Percentiles rank a stretch among this genome's conserved stretches.
These are phyloP conservation scores for Alfaro cultratus DNA, from an alignment of 2,797 vertebrate species.

Conservation along the genomic window DNA sequence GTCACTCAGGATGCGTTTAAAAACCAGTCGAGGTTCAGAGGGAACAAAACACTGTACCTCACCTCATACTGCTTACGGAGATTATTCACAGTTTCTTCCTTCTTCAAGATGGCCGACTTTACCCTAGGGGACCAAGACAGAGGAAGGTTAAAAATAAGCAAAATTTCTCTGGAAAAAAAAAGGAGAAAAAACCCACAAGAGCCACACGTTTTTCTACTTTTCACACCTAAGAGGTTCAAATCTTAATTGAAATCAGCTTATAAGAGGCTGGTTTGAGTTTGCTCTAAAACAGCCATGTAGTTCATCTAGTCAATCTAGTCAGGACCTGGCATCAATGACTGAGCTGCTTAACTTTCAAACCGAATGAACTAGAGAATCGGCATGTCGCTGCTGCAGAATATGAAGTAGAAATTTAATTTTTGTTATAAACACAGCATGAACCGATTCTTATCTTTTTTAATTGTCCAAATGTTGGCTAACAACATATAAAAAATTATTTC, in stretches of 20 bases:
- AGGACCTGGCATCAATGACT: too few relatives aligned
- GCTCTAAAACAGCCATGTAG: neutral
- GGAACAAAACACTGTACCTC: constrained; percentile 38
- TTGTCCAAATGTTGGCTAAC: too few relatives aligned
- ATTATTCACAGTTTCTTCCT: constrained; percentile 87
- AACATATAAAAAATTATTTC: neutral
- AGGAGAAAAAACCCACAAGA: neutral
- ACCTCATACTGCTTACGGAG: constrained; percentile 91
- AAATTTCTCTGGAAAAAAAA: neutral
- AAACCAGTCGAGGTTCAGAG: neutral
- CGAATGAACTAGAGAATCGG: neutral
- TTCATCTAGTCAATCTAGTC: neutral
- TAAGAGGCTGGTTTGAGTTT: neutral
- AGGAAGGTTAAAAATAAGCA: neutral
- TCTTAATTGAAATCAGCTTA: neutral
- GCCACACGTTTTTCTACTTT: neutral
- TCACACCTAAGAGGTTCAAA: neutral
- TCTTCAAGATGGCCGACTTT: constrained; percentile 89
- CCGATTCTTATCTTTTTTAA: neutral
- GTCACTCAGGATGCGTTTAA: neutral
- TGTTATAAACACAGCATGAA: neutral
- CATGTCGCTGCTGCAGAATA: neutral
- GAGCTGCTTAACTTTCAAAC: neutral
- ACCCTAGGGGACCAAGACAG: constrained; percentile 78
- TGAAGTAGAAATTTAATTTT: neutral